phyloP scores from a whole-genome alignment of 1,140 invertebrate species.

The Dreissena rostriformis region DNA sequence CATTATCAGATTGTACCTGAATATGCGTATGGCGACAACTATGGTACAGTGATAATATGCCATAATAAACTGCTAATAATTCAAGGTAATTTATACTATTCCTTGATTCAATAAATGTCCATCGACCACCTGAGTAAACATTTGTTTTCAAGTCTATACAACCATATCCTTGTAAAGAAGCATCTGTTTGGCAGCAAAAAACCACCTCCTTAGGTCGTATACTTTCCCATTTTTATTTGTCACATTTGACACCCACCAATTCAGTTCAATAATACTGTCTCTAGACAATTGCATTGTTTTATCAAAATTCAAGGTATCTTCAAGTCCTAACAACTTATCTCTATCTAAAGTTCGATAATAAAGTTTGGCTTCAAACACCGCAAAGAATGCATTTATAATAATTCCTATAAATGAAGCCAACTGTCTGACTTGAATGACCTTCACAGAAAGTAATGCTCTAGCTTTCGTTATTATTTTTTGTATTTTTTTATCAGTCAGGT shows the following conservation, averaged over 20 bases:
- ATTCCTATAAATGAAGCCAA: constrained; percentile 44
- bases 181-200: constrained; percentile 1
- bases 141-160: background rate
- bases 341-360: constrained; percentile 48
- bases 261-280: constrained; percentile 9
- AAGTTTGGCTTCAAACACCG: constrained; percentile 25
- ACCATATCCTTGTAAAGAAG: constrained; percentile 11
- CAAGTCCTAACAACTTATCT: constrained; percentile 31
- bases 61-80: constrained; percentile 22
- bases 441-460: background rate
- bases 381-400: constrained; percentile 40
- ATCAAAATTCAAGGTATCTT: constrained; percentile 41
- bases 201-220: constrained; percentile 1
- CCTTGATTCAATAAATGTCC: constrained; percentile 3
- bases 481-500: constrained; percentile 53
- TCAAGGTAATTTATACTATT: constrained; percentile 23
- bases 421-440: constrained; percentile 15
- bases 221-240: constrained; percentile 1
- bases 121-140: constrained; percentile 5
- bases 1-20: constrained; percentile 51
- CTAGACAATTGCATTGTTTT: constrained; percentile 16
- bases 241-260: constrained; percentile 37
- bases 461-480: constrained; percentile 12
- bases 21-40: constrained; percentile 33
- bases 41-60: constrained; percentile 18